These are phyloP conservation scores for Leucozona laternaria DNA, from an alignment of 2,888 invertebrate species.

Conservation along the genomic window DNA sequence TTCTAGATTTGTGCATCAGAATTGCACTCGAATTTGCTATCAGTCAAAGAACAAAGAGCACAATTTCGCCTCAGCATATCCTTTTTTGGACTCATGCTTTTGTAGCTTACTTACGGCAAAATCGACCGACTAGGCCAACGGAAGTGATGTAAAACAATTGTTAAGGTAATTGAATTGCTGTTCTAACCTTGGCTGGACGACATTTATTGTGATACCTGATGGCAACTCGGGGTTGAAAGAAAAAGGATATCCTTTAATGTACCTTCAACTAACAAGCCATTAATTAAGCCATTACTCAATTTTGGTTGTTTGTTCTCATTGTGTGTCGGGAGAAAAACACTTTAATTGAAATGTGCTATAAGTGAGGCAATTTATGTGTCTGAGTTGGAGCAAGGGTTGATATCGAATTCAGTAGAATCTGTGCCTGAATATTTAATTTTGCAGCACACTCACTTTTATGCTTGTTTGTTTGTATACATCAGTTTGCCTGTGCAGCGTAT, in stretches of 20 bases:
- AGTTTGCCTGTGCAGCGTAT: neutral
- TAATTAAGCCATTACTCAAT: slow-evolving; percentile 32
- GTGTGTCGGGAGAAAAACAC: slow-evolving; percentile 7
- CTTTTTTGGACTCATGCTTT: too few species aligned
- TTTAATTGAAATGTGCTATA: slow-evolving; percentile 38
- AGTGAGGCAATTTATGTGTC: slow-evolving; percentile 32
- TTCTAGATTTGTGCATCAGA: too few species aligned
- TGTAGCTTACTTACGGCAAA: too few species aligned
- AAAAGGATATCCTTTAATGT: neutral
- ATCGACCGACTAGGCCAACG: too few species aligned
- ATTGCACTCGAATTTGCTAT: too few species aligned
- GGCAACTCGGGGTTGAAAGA: neutral
- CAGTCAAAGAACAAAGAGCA: too few species aligned
- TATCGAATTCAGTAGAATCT: neutral
- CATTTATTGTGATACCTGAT: neutral
- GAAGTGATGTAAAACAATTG: too few species aligned
- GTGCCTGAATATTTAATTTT: slow-evolving; percentile 23
- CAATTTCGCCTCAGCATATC: too few species aligned
- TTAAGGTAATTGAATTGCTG: slow-evolving; percentile 20
- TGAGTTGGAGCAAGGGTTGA: neutral
- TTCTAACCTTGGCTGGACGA: slow-evolving; percentile 3
- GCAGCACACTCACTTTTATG: slow-evolving; percentile 5
- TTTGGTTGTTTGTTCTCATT: slow-evolving; percentile 2
- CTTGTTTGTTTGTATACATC: neutral
- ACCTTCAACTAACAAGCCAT: slow-evolving; percentile 21